A percentile compares a stretch with the other conserved stretches of the same genome.
These are phyloP conservation scores for Stramonita haemastoma DNA, from an alignment of 2,888 invertebrate species.

Conservation along the genomic window DNA sequence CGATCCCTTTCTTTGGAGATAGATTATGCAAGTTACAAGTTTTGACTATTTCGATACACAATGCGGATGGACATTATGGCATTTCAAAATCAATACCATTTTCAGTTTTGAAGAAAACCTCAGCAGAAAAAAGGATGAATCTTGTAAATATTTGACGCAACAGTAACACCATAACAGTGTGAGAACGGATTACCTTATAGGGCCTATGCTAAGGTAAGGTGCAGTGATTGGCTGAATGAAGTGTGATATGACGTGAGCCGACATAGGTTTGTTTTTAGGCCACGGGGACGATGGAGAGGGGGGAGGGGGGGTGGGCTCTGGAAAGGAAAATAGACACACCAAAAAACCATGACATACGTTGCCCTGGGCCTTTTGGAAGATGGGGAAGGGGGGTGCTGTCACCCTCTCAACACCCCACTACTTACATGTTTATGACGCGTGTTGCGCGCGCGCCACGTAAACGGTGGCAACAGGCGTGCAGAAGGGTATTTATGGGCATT, in stretches of 20 bases:
- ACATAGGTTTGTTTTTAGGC: neutral
- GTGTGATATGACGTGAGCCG: neutral
- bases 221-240: neutral
- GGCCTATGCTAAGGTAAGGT: neutral
- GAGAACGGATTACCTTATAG: neutral
- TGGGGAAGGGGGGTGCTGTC: neutral
- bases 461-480: neutral
- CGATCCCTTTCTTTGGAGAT: too few relatives aligned
- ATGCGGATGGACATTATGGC: too few relatives aligned
- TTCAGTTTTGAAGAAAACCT: too few relatives aligned
- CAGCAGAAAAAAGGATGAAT: too few relatives aligned
- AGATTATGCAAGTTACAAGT: too few relatives aligned
- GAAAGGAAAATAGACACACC: neutral
- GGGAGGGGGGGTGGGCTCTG: neutral
- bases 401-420: neutral
- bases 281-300: too few relatives aligned
- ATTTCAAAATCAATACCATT: too few relatives aligned
- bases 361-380: neutral
- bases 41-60: too few relatives aligned
- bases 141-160: neutral
- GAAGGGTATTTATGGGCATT: neutral
- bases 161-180: neutral
- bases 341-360: neutral
- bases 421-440: neutral
- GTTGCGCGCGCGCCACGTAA: slow-evolving; percentile 2